Base-by-base conservation (phyloP, 2,797 vertebrate genomes). In the Danio choprae region DNA sequence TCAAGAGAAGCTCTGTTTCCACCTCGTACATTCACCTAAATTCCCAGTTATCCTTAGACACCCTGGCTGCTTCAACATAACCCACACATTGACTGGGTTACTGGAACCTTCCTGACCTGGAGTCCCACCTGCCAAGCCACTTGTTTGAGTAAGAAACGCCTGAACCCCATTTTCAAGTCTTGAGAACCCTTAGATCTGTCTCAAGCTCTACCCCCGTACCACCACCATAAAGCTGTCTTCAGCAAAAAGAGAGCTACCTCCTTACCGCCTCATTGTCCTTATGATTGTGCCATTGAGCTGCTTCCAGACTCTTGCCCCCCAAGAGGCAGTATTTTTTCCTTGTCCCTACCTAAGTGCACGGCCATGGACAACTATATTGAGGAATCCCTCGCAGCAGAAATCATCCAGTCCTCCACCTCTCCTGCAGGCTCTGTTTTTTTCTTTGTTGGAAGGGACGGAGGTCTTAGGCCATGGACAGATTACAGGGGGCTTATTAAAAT, bases 401-500 rank as follows among this genome's bases (percentile, higher is more conserved):
- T 53, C 7, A 18, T 65, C 15, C 4, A 5, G 16, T 40, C 40
- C 36, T 43, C 40, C 11, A 43, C 62, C 8, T 65, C 12, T 15
- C 8, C 40, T 65, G 40, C 40, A 65, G 62, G 16, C 4, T 62
- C 0, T 4, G 16, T 11, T 22, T 3, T 29, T 36, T 58, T 58
- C 22, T 29, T 58, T 29, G 55, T 29, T 55, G 20, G 11, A 36
- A 55, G 72, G 7, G 51, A 73, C 7, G 3, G 38, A n/a, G 29
- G 50, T 7, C 11, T 72, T 40, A 13, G 2, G 15, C 53, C n/a
- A 5, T 73, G 38, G 1, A 44, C 73, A 18, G 16, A 8, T 6
- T 73, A 58, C 70, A 55, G 53, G 58, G 56, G 56, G 12, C 55
- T 29, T 22, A 58, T 58, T 20, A 58, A 58, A 29, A 29, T 58